phyloP scores from a whole-genome alignment of 37 sponge, comb jelly and placozoan genomes.

The Petrosia ficiformis region DNA sequence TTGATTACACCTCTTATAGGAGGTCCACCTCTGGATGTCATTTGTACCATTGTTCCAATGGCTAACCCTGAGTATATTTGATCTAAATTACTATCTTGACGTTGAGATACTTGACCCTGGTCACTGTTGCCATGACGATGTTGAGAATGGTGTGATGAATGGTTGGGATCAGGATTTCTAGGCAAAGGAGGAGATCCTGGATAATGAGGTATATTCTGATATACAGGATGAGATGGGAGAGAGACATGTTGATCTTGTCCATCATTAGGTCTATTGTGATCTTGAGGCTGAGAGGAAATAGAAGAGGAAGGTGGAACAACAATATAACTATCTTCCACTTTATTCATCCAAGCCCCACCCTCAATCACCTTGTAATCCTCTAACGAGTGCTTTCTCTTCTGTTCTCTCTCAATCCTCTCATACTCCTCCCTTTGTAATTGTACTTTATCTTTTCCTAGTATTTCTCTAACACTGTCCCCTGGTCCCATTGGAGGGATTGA shows the following conservation, averaged over 20 bases:
- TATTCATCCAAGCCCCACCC: not conserved
- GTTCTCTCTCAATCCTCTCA: not conserved
- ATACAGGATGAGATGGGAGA: too few relatives aligned
- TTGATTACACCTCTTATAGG: constrained; percentile 19
- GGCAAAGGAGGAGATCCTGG: too few relatives aligned
- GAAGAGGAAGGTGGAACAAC: not conserved
- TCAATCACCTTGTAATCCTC: not conserved
- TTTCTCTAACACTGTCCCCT: not conserved
- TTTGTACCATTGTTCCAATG: not conserved
- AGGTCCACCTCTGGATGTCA: not conserved
- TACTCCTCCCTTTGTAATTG: not conserved
- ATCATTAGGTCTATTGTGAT: not conserved
- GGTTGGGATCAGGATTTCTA: not conserved
- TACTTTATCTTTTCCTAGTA: not conserved
- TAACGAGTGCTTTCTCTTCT: not conserved
- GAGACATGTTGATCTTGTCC: too few relatives aligned
- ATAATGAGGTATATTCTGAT: too few relatives aligned
- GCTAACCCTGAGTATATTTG: too few relatives aligned
- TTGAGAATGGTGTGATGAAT: not conserved
- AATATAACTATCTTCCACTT: not conserved
- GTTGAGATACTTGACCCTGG: not conserved
- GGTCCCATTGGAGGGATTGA: not conserved
- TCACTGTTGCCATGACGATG: not conserved
- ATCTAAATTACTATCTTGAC: too few relatives aligned
- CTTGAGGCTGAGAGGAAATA: not conserved